Evolutionary conservation across 2,888 invertebrate species (phyloP), one percentile per base, ranked within the genome.

Genomic region (Nasonovia ribisnigri): DNA sequence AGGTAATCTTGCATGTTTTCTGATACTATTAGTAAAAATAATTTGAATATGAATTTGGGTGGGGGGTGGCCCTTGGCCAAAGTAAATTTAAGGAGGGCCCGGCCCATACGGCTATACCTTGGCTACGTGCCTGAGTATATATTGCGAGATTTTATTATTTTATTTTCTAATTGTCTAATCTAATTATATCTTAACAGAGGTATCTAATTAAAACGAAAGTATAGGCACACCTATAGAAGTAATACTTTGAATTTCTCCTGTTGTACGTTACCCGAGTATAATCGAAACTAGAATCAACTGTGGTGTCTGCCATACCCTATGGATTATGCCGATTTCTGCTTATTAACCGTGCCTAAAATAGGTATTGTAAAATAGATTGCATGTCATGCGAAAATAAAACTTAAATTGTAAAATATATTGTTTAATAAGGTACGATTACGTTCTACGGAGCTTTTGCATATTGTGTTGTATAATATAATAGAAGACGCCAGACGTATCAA

Each of bases 151-250:
- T 16, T n/a, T n/a, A n/a, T n/a, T n/a, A 67, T n/a, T 67, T 26
- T 60, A 67, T 90, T 77, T 36, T 36, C 36, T n/a, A n/a, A n/a
- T n/a, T n/a, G 43, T 48, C 26, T 42, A 67, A 48, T 84, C 13
- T 51, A 29, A 60, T 46, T 46, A 46, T 6, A 46, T n/a, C 90
- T 20, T 84, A 43, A 86, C 86, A 86, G 43, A 90, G n/a, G 57
- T 91, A 24, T 86, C 0, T 91, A 57, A 57, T 91, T 84, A 84
- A 91, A 91, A 91, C 54, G 84, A 84, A 91, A 91, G 54, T 91
- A 51, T 36, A 88, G 11, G 29, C 43, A 20, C 13, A 43, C 43
- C 5, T 77, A 91, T 84, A 42, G 54, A 84, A 54, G 29, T 91
- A 16, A 43, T 84, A 54, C 57, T 86, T 91, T 57, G 24, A 60